Evolutionary conservation across 92 coral and sea anemone genomes (phyloP), one percentile per base, ranked within the genome.

Genomic region (Zoanthus sansibaricus): DNA sequence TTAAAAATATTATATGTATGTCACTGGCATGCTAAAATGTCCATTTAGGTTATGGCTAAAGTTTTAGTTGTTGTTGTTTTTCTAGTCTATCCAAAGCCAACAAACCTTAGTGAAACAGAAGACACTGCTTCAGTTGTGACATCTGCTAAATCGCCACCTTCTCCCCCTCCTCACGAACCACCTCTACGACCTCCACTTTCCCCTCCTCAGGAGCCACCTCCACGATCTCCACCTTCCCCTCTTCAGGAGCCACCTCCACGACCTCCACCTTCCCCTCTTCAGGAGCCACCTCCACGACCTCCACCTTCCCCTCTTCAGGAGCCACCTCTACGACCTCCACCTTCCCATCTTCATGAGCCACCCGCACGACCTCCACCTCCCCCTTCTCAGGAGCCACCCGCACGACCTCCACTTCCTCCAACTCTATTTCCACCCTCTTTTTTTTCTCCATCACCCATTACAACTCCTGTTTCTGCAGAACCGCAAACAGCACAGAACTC

Each of bases 61-160:
- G 42, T 44, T 14, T 21, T 21, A 11, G 37, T 7, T 12, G 12
- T 10, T 20, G 14, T 64, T 17, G 67, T 64, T n/a, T 67, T 64
- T 79, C 1, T 13, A 80, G 85, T 80, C 2, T 80, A 80, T 33
- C 85, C 85, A 11, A 80, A 80, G 75, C 84, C 44, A 0, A 20
- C 44, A 44, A 45, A 21, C 17, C 83, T 78, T 61, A 25, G 25
- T 25, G 20, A 48, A 78, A 61, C 73, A 2, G 51, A 54, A 45
- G 73, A 79, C 45, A 48, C 75, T 13, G 59, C 11, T 20, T 72
- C 44, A 67, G 20, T 61, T 80, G 66, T 75, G 61, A 46, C 75
- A 7, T 49, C 73, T 37, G 12, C 20, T 21, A n/a, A 75, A 10
- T 9, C 62, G 12, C 72, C 83, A 0, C 71, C 72, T 18, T 55